Conservation (phyloP, 2,797 vertebrate genomes). For the Nannoperca obscura region DNA sequence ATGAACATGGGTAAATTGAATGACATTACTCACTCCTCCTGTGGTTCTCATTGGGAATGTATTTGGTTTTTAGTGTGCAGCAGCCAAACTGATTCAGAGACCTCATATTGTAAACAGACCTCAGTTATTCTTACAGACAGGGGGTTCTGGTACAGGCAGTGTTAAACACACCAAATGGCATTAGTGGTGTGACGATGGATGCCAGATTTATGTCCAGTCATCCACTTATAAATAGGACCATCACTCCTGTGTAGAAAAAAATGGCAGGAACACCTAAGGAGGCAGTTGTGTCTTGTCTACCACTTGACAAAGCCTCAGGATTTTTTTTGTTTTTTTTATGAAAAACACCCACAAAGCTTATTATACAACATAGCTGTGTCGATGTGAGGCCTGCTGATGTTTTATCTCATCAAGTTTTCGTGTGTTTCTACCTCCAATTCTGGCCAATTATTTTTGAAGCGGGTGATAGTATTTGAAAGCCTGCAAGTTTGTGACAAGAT, state of each 20-base stretch:
- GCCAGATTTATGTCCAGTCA: slow-evolving; percentile 64
- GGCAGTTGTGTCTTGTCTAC: slow-evolving; percentile 76
- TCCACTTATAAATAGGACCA: slow-evolving; percentile 76
- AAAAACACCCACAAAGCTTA: slow-evolving; percentile 79
- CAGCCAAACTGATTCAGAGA: slow-evolving; percentile 86
- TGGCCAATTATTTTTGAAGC: slow-evolving; percentile 64
- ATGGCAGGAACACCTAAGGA: slow-evolving; percentile 76
- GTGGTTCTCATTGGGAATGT: slow-evolving; percentile 84
- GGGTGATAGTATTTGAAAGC: slow-evolving; percentile 69
- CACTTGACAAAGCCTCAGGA: slow-evolving; percentile 69
- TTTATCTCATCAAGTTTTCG: slow-evolving; percentile 65
- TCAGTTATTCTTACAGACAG: slow-evolving; percentile 81
- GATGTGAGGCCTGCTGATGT: slow-evolving; percentile 80
- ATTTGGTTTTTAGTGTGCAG: slow-evolving; percentile 87
- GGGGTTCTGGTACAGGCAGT: slow-evolving; percentile 86
- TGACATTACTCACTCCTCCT: slow-evolving; percentile 76
- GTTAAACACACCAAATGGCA: slow-evolving; percentile 85
- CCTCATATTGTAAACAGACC: slow-evolving; percentile 87
- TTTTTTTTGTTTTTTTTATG: slow-evolving; percentile 59
- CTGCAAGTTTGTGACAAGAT: slow-evolving; percentile 75
- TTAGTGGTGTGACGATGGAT: slow-evolving; percentile 73
- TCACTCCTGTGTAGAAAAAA: slow-evolving; percentile 80
- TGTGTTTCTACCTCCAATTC: slow-evolving; percentile 62
- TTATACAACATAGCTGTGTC: slow-evolving; percentile 79
- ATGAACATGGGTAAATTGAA: slow-evolving; percentile 81